phyloP scores from a whole-genome alignment of 2,113 vertebrate genomes.

The Garra rufa region DNA sequence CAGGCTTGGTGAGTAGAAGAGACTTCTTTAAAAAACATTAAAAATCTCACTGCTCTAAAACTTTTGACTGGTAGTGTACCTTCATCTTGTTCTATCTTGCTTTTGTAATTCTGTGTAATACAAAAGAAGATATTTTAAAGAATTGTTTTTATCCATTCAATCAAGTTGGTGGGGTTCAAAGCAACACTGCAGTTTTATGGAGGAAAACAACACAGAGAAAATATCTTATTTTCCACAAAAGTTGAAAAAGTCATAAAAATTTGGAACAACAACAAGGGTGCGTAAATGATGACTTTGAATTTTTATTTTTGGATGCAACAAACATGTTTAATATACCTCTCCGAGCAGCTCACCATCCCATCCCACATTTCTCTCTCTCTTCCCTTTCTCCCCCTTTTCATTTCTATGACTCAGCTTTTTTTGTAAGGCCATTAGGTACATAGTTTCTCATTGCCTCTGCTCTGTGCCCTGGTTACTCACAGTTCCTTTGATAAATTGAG shows the following conservation, averaged over 20 bases:
- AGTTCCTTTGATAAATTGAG: conserved; percentile 22
- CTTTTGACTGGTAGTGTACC: too few species aligned
- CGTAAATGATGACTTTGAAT: neutral
- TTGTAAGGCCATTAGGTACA: conserved; percentile 27
- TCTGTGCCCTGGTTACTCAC: conserved; percentile 7
- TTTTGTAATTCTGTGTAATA: neutral
- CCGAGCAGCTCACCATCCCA: neutral
- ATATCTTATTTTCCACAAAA: neutral
- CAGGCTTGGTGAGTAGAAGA: too few species aligned
- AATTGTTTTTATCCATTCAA: neutral
- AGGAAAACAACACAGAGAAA: too few species aligned
- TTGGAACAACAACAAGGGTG: neutral
- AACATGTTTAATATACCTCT: neutral
- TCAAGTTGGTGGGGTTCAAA: neutral
- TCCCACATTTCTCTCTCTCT: neutral
- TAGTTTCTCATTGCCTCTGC: neutral
- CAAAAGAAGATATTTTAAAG: neutral
- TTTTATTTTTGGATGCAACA: neutral
- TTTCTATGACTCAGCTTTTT: conserved; percentile 14
- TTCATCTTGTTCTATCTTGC: neutral
- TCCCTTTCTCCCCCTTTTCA: neutral
- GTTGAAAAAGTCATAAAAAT: neutral
- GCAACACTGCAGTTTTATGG: neutral
- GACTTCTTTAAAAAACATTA: too few species aligned
- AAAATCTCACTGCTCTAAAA: too few species aligned